Conservation (phyloP, 2,888 invertebrate genomes). For the Troides oblongomaculatus region DNA sequence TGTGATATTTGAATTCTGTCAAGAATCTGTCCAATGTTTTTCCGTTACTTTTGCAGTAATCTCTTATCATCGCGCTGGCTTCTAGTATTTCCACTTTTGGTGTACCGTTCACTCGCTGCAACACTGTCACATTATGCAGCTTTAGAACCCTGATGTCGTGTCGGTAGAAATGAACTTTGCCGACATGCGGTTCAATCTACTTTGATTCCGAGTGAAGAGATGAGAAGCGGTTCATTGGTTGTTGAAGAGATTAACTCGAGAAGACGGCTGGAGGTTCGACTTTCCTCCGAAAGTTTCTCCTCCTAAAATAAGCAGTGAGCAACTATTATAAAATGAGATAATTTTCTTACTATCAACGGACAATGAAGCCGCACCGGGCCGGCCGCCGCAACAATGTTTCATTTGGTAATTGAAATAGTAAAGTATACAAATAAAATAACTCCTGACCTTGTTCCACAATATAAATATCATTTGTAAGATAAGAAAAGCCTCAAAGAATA, state of each 20-base stretch:
- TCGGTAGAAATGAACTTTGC: conserved; percentile 37
- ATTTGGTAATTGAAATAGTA: no score
- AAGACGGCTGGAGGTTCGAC: conserved; percentile 49
- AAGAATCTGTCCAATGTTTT: conserved; percentile 46
- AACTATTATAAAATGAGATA: no score
- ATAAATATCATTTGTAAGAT: no score
- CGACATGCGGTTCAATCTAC: conserved; percentile 36
- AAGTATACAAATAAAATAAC: no score
- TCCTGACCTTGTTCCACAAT: no score
- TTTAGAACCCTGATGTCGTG: conserved; percentile 45
- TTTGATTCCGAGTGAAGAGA: conserved; percentile 44
- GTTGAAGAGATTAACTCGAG: conserved; percentile 51
- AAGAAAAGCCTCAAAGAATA: no score
- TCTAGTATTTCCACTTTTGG: conserved; percentile 46
- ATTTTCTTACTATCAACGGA: no score
- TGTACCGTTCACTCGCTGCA: conserved; percentile 40
- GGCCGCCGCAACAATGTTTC: no score
- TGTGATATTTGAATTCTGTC: conserved; percentile 46
- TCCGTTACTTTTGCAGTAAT: conserved; percentile 46
- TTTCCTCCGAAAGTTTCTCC: conserved; percentile 43
- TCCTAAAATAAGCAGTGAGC: conserved; percentile 45
- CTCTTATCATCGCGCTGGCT: conserved; percentile 51
- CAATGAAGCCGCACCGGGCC: no score
- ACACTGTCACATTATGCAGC: conserved; percentile 44
- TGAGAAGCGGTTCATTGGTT: conserved; percentile 46